Evolutionary conservation across 2,797 vertebrate genomes (phyloP), one percentile per base, ranked within the genome.

Genomic region (Meda fulgida): DNA sequence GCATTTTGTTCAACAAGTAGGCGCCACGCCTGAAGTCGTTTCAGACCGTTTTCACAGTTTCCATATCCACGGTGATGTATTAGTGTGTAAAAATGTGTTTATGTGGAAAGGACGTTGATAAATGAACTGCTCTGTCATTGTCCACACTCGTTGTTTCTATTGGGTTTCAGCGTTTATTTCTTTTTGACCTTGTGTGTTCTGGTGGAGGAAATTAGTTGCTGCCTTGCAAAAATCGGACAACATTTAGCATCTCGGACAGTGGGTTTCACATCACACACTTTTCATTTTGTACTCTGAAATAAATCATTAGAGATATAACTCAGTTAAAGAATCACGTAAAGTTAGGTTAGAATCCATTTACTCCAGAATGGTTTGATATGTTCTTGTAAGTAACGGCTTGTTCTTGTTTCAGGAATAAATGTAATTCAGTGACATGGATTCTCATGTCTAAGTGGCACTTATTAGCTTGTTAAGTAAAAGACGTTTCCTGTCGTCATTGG

Each of bases 11-110:
- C 40, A 60, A 26, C 26, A 55, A 23, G 36, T 71, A 38, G 26
- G 19, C 31, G 60, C 55, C 34, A 9, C n/a, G 31, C 38, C 38
- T 38, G 65, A 58, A 46, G 36, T 66, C 46, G 14, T 7, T 29
- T 16, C 5, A 11, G 18, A 63, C 38, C 16, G 40, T 31, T 29
- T 82, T 34, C 60, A 46, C 70, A 53, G 73, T 53, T 76, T 72
- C 71, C 55, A 36, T 29, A 80, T 21, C 63, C 53, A n/a, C 9
- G 6, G 19, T 48, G 78, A 51, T 85, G 34, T 75, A 31, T 43
- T n/a, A 38, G 67, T 84, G 60, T 65, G 65, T 63, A 46, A 63
- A 80, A 84, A 84, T 51, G 31, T 84, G 84, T 89, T 85, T 89
- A 84, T 73, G 65, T 14, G 7, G 23, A n/a, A 23, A 10, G 21